These are phyloP conservation scores for Apoda limacodes DNA, from an alignment of 2,888 invertebrate species.

Conservation along the genomic window DNA sequence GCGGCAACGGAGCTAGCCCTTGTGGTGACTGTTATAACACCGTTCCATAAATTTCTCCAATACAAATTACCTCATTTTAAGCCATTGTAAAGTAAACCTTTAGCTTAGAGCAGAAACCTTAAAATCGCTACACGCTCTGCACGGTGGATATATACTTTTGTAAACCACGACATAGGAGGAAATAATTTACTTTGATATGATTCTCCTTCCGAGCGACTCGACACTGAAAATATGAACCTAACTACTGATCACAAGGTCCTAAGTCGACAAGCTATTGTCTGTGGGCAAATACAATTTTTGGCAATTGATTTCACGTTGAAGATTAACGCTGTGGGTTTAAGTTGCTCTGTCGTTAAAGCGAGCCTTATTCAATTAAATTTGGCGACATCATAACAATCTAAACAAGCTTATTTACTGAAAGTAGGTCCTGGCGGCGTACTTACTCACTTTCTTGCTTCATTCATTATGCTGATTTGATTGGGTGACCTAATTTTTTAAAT, in stretches of 20 bases:
- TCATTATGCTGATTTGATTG: conserved; percentile 39
- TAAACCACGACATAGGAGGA: conserved; percentile 48
- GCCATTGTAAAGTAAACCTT: conserved; percentile 44
- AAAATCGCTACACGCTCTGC: conserved; percentile 25
- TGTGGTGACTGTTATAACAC: conserved; percentile 47
- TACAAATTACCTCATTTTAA: conserved; percentile 37
- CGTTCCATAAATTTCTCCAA: conserved; percentile 57
- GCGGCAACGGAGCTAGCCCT: conserved; percentile 24
- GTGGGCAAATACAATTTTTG: conserved; percentile 53
- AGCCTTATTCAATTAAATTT: conserved; percentile 66
- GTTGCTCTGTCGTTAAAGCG: conserved; percentile 58
- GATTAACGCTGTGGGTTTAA: conserved; percentile 59
- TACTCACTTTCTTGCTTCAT: too few relatives aligned
- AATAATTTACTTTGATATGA: conserved; percentile 63
- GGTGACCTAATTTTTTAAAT: too few relatives aligned
- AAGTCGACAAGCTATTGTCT: conserved; percentile 25
- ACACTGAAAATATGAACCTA: conserved; percentile 37
- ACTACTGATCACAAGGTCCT: conserved; percentile 29
- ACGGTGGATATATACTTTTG: conserved; percentile 47
- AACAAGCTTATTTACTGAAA: conserved; percentile 48
- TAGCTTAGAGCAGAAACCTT: conserved; percentile 27
- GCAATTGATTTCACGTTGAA: conserved; percentile 59
- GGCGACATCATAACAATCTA: conserved; percentile 63
- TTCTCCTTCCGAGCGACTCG: conserved; percentile 36
- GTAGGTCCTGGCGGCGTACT: too few relatives aligned